Conservation (phyloP, 2,888 invertebrate genomes). For the Cephus pulcher region DNA sequence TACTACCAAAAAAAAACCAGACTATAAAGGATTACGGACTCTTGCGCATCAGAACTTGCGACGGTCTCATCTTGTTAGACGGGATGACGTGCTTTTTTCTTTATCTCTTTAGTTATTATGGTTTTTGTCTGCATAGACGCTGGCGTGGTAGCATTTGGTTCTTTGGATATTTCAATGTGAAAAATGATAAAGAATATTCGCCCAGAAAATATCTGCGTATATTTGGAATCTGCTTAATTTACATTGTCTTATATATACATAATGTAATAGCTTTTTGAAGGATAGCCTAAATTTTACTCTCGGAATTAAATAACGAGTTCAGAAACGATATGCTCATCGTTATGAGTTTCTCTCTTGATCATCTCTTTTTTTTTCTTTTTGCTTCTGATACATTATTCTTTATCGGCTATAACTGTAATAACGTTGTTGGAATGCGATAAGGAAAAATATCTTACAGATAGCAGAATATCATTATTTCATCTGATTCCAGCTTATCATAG, state of each 20-base stretch:
- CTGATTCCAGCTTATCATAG: conserved; percentile 40
- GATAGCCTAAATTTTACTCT: neutral
- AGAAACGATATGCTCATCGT: conserved; percentile 13
- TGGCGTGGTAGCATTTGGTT: neutral
- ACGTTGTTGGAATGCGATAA: conserved; percentile 46
- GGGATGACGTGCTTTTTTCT: neutral
- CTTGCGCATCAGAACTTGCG: neutral
- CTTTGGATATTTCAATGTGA: neutral
- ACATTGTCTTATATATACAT: conserved; percentile 53
- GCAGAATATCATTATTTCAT: conserved; percentile 29
- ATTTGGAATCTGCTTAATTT: conserved; percentile 56
- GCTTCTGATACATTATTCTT: conserved; percentile 21
- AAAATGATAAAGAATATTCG: conserved; percentile 25
- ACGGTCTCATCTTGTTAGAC: neutral
- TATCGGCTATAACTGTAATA: conserved; percentile 39
- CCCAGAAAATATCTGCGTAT: conserved; percentile 62
- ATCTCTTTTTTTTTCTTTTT: conserved; percentile 6
- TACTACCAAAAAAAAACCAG: neutral
- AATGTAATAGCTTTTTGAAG: conserved; percentile 12
- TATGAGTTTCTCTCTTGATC: conserved; percentile 6
- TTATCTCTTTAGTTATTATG: neutral
- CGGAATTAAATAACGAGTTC: conserved; percentile 6
- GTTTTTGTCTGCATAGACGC: neutral
- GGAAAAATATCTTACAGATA: conserved; percentile 42
- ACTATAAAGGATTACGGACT: neutral